A percentile compares a stretch with the other conserved stretches of the same genome.
Evolutionary conservation across 2,797 vertebrate genomes (phyloP).

Genomic region (Salarias fasciatus): DNA sequence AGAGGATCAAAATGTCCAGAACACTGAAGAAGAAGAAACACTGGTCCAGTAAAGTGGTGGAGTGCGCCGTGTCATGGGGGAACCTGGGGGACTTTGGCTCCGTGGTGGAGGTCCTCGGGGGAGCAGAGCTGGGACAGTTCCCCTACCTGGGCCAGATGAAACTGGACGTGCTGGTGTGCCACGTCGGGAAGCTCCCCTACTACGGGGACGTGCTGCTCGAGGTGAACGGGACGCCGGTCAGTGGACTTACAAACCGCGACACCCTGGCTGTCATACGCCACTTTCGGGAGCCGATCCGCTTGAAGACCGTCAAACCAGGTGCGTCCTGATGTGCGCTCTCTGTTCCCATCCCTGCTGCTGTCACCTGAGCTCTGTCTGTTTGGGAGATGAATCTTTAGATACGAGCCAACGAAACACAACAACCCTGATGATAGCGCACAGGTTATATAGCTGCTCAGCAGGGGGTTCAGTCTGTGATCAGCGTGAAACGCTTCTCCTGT

Average conservation of each 20-base stretch:
- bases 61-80: constrained; percentile 92
- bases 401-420: constrained; percentile 13
- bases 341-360: not conserved
- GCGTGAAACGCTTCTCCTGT: no score
- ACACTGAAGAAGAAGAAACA: constrained; percentile 97
- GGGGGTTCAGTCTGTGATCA: not conserved
- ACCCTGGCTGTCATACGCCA: constrained; percentile 94
- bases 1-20: constrained; percentile 86
- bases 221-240: constrained; percentile 97
- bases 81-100: constrained; percentile 87
- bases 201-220: constrained; percentile 94
- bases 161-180: constrained; percentile 83
- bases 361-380: constrained; percentile 23
- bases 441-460: not conserved
- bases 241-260: constrained; percentile 96
- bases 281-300: constrained; percentile 93
- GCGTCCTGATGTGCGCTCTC: constrained; percentile 34
- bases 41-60: constrained; percentile 95
- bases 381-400: constrained; percentile 22
- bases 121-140: constrained; percentile 89
- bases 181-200: constrained; percentile 88
- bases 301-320: constrained; percentile 97
- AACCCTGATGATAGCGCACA: not conserved
- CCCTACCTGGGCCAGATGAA: constrained; percentile 86
- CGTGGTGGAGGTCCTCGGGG: constrained; percentile 88